Evolutionary conservation across 2,888 invertebrate genomes (phyloP), one percentile per base, ranked within the genome.

Genomic region (Argyresthia albistria): DNA sequence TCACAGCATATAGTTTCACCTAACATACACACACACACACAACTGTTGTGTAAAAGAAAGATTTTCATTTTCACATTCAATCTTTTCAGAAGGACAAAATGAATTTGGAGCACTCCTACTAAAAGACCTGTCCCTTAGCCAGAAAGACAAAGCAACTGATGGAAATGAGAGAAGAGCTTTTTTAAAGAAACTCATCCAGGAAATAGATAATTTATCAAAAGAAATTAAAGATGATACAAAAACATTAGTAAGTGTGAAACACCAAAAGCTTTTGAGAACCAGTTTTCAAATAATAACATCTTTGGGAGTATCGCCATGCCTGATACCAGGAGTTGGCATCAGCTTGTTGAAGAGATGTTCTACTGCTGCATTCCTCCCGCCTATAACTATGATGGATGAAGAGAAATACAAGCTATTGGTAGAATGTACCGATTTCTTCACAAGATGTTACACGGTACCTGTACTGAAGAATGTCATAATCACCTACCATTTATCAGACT

Each of bases 301-400:
- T 42, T 75, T 94, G 55, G 94, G 94, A 47, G 82, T 95, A 54
- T 84, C 90, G 55, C 90, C 91, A 11, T 90, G 91, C 66, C 73
- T 95, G 36, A 78, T 91, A 59, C 90, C 91, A 36, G 93, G 92
- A 1, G 76, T 93, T 46, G 93, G 93, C 36, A 73, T 91, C 56
- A 80, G 73, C 52, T 60, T 88, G 53, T 62, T 70, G 36, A 82
- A 83, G 60, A 73, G 89, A 60, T 88, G 88, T 61, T 60, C 73
- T 15, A 67, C 67, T 52, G 75, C 77, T 39, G 57, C 64, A 8
- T 59, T 71, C 45, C 57, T 88, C 15, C 72, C 76, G 4, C 55
- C 63, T 47, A 64, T 88, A 51, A 57, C 61, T 35, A 64, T 88
- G 37, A 73, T 72, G 53, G 84, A 89, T 70, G 86, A 77, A 51